Percentiles rank a stretch among this genome's conserved stretches.
These are phyloP conservation scores for Fundulus diaphanus DNA, from an alignment of 2,797 vertebrate genomes.

Conservation along the genomic window DNA sequence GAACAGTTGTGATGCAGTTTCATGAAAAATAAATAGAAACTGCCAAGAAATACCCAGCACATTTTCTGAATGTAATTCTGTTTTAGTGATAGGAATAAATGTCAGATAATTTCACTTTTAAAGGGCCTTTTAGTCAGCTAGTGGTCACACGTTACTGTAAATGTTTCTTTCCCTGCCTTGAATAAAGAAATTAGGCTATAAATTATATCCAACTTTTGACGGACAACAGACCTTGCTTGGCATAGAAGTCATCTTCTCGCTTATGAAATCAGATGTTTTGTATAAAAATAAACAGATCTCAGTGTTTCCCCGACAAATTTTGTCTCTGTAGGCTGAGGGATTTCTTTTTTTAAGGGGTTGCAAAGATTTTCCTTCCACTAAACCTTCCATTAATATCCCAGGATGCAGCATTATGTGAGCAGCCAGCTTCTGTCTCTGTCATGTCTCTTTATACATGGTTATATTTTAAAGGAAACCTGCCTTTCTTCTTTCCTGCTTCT, in stretches of 20 bases:
- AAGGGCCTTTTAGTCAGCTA: neutral
- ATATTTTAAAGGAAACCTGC: too few species aligned
- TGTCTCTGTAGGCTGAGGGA: too few species aligned
- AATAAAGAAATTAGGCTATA: neutral
- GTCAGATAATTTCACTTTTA: neutral
- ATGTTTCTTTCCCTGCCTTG: neutral
- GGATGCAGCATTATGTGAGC: too few species aligned
- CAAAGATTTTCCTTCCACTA: too few species aligned
- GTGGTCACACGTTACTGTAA: neutral
- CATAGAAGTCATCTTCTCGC: neutral
- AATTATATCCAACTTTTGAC: neutral
- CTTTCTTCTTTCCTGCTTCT: too few species aligned
- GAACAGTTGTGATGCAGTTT: neutral
- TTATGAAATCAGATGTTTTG: neutral
- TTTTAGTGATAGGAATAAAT: neutral
- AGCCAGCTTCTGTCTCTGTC: too few species aligned
- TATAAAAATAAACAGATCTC: neutral
- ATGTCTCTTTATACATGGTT: too few species aligned
- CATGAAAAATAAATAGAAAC: neutral
- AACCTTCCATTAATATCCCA: too few species aligned
- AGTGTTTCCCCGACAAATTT: too few species aligned
- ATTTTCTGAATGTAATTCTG: neutral
- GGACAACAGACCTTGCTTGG: neutral
- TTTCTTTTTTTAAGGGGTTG: too few species aligned
- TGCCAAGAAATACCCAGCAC: neutral